Conservation (phyloP, 1,140 invertebrate species). For the Orussus abietinus region DNA sequence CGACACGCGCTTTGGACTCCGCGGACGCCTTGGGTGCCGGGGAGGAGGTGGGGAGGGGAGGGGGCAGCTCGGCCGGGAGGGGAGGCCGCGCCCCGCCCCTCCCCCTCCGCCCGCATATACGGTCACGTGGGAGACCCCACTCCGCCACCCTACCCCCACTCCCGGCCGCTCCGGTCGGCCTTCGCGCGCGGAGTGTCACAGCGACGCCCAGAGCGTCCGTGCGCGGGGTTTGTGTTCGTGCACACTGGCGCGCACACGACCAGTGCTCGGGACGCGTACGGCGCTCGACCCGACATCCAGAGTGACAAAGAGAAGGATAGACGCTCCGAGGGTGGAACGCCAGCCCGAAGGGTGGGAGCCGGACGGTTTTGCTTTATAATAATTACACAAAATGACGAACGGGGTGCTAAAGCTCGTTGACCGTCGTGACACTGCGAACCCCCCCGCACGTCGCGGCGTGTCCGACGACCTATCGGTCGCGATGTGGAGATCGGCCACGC, state of each 20-base stretch:
- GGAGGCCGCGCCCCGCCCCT: slow-evolving; percentile 24
- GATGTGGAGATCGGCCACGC: background rate
- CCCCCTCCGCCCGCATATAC: slow-evolving; percentile 11
- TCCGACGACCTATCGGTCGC: background rate
- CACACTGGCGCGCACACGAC: background rate
- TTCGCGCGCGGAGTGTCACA: slow-evolving; percentile 37
- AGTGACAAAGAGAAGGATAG: too few relatives aligned
- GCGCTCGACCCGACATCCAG: too few relatives aligned
- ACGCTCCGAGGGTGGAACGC: too few relatives aligned
- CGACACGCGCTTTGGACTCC: too few relatives aligned
- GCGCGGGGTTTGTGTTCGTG: slow-evolving; percentile 24
- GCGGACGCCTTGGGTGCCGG: background rate
- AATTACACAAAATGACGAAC: slow-evolving; percentile 21
- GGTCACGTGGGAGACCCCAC: too few relatives aligned
- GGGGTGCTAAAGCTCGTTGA: slow-evolving; percentile 14
- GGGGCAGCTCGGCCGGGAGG: slow-evolving; percentile 15
- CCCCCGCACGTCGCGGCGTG: background rate
- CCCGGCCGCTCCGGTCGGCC: slow-evolving; percentile 25
- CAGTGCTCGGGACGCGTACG: too few relatives aligned
- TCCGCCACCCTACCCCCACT: slow-evolving; percentile 12
- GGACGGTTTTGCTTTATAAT: slow-evolving; percentile 16
- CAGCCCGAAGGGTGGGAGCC: too few relatives aligned
- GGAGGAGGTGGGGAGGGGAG: slow-evolving; percentile 15
- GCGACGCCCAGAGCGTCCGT: slow-evolving; percentile 33
- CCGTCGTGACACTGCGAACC: slow-evolving; percentile 10